A percentile compares a stretch with the other conserved stretches of the same genome.
Evolutionary conservation across 2,888 invertebrate species (phyloP).

Genomic region (Drosophila emarginata): DNA sequence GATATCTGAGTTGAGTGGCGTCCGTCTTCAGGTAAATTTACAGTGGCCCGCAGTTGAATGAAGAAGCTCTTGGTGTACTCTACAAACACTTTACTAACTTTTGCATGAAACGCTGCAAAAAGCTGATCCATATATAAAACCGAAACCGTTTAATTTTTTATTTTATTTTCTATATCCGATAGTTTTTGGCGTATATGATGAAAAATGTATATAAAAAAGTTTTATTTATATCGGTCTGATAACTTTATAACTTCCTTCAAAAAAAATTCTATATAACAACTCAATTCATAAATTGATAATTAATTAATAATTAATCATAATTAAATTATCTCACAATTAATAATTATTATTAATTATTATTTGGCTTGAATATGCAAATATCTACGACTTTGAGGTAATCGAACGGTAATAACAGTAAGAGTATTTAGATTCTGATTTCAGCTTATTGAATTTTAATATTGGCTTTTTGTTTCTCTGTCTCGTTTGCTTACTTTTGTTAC

Average conservation of each 20-base stretch:
- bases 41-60: slow-evolving; percentile 52
- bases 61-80: not conserved
- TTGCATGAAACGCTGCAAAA: not conserved
- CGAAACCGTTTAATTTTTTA: not conserved
- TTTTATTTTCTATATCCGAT: too few species aligned
- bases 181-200: too few species aligned
- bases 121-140: not conserved
- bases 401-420: not conserved
- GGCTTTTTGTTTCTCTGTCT: slow-evolving; percentile 5
- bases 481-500: slow-evolving; percentile 61
- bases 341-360: too few species aligned
- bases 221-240: too few species aligned
- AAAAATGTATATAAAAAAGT: too few species aligned
- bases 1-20: slow-evolving; percentile 46
- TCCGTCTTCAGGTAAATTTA: slow-evolving; percentile 65
- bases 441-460: slow-evolving; percentile 15
- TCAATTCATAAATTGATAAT: too few species aligned
- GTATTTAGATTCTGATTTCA: slow-evolving; percentile 17
- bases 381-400: too few species aligned
- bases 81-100: not conserved
- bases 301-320: too few species aligned
- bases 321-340: too few species aligned
- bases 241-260: too few species aligned
- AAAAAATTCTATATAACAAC: too few species aligned
- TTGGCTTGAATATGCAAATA: too few species aligned